A percentile compares a stretch with the other conserved stretches of the same genome.
These are phyloP conservation scores for Sycophila sp. DNA, from an alignment of 1,140 invertebrate genomes.

Conservation along the genomic window DNA sequence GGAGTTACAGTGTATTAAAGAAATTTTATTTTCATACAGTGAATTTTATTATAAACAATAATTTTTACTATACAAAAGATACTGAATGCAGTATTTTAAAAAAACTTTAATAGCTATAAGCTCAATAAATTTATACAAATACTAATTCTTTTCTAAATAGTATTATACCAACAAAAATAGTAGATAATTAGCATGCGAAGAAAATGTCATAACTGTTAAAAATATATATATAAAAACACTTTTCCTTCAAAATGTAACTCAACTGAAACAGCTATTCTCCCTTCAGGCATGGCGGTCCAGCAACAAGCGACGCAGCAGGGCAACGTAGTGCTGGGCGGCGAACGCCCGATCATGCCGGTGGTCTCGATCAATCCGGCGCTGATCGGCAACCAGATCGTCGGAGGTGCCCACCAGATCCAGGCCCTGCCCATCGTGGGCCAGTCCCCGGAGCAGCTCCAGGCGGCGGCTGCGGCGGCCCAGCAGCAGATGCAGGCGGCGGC, in stretches of 20 bases:
- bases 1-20: too few relatives aligned
- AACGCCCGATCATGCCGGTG: conserved; percentile 69
- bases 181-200: too few relatives aligned
- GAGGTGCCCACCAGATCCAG: conserved; percentile 53
- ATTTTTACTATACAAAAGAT: too few relatives aligned
- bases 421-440: conserved; percentile 52
- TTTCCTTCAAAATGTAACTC: background rate
- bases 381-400: conserved; percentile 61
- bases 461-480: conserved; percentile 51
- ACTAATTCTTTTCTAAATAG: too few relatives aligned
- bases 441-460: conserved; percentile 42
- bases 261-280: too few relatives aligned
- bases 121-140: too few relatives aligned
- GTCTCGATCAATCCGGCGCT: conserved; percentile 64
- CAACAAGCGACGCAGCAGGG: conserved; percentile 60
- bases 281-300: conserved; percentile 60
- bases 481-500: conserved; percentile 47
- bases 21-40: too few relatives aligned
- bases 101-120: too few relatives aligned
- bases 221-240: background rate
- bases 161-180: too few relatives aligned
- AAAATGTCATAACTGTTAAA: too few relatives aligned
- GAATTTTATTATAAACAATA: too few relatives aligned
- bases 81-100: too few relatives aligned
- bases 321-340: conserved; percentile 60